These are phyloP conservation scores for Chiloscyllium punctatum DNA, from an alignment of 2,797 vertebrate genomes.

Conservation along the genomic window DNA sequence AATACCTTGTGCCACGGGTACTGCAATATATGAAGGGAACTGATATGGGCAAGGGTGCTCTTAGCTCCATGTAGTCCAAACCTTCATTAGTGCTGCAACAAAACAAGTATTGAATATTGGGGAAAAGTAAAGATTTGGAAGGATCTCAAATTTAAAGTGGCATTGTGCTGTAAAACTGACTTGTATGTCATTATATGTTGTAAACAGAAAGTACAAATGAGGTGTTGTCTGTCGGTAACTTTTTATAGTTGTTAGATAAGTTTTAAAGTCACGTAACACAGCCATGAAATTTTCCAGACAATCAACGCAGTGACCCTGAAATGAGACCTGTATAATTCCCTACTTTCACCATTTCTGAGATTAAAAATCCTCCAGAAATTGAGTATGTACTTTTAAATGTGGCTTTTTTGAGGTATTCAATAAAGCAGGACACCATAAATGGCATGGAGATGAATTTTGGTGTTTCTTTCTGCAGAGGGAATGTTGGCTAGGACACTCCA, in stretches of 20 bases:
- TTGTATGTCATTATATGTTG: background rate
- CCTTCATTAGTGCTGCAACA: background rate
- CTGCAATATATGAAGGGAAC: background rate
- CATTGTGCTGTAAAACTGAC: background rate
- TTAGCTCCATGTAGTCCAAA: background rate
- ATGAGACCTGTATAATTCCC: background rate
- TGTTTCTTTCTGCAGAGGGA: background rate
- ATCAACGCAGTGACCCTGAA: background rate
- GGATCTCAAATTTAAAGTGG: background rate
- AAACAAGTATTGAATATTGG: background rate
- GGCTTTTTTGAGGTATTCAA: background rate
- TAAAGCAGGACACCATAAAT: background rate
- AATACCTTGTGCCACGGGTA: background rate
- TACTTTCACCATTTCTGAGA: background rate
- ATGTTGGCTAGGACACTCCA: background rate
- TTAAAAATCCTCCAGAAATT: background rate
- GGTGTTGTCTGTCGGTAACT: background rate
- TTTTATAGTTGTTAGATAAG: background rate
- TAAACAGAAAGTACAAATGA: background rate
- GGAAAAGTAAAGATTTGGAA: background rate
- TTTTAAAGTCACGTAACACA: background rate
- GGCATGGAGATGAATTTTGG: background rate
- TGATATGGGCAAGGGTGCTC: background rate
- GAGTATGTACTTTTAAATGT: background rate
- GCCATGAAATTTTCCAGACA: background rate